These are phyloP conservation scores for Hetaerina americana DNA, from an alignment of 1,140 invertebrate genomes.

Conservation along the genomic window DNA sequence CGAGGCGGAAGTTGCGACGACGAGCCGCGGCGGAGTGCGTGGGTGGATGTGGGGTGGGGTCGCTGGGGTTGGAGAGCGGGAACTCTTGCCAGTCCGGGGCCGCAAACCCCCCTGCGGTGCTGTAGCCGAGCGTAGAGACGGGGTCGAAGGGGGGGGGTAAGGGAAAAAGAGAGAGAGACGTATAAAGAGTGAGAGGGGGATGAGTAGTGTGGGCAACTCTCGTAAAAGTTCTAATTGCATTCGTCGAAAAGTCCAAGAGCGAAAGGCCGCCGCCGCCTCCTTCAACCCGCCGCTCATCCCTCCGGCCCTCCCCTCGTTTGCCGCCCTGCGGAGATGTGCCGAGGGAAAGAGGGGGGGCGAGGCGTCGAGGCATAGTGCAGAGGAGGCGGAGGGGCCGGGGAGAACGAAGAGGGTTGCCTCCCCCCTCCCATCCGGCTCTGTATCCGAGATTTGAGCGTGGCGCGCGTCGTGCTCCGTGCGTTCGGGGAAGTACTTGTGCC, in stretches of 20 bases:
- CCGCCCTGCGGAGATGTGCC: neutral
- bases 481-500: no score
- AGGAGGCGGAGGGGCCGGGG: no score
- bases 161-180: no score
- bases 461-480: neutral
- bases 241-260: neutral
- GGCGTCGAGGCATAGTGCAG: no score
- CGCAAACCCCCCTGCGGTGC: neutral
- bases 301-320: neutral
- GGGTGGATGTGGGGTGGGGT: no score
- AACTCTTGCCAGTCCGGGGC: no score
- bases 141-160: neutral
- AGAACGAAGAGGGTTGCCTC: neutral
- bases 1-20: no score
- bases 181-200: no score
- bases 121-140: neutral
- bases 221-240: neutral
- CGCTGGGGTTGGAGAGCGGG: no score
- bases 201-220: neutral
- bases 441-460: neutral
- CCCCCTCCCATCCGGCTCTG: neutral
- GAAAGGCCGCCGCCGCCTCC: neutral
- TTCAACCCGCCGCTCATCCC: neutral
- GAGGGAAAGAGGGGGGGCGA: neutral
- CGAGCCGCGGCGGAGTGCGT: no score